Conservation (phyloP, 1,140 invertebrate species). For the Sitophilus oryzae region DNA sequence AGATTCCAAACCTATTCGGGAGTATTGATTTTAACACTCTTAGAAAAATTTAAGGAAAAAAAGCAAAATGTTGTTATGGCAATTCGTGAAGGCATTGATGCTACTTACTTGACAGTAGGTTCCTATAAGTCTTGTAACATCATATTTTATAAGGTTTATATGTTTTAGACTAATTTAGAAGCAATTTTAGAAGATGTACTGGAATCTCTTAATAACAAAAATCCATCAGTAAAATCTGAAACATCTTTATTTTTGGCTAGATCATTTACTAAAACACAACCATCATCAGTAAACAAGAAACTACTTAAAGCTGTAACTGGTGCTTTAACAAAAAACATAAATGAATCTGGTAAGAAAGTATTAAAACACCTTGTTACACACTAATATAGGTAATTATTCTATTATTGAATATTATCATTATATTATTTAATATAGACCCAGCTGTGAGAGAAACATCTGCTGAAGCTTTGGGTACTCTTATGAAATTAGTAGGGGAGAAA, state of each 20-base stretch:
- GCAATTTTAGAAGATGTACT: slow-evolving; percentile 78
- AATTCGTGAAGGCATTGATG: slow-evolving; percentile 88
- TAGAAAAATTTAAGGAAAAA: slow-evolving; percentile 98
- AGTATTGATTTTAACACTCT: slow-evolving; percentile 69
- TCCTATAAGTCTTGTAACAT: not conserved
- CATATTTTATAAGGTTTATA: slow-evolving; percentile 7
- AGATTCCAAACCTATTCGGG: slow-evolving; percentile 80
- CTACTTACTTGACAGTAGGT: slow-evolving; percentile 69
- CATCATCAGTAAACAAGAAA: slow-evolving; percentile 84
- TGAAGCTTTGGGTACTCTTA: slow-evolving; percentile 87
- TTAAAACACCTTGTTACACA: slow-evolving; percentile 77
- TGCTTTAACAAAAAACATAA: slow-evolving; percentile 78
- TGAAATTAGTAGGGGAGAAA: slow-evolving; percentile 93
- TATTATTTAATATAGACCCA: slow-evolving; percentile 74
- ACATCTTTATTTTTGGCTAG: slow-evolving; percentile 83
- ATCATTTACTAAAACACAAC: slow-evolving; percentile 73
- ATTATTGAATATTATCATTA: no score
- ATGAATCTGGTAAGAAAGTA: slow-evolving; percentile 75
- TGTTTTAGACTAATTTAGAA: slow-evolving; percentile 74
- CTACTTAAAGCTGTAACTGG: slow-evolving; percentile 77
- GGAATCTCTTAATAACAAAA: slow-evolving; percentile 87
- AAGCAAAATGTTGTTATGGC: slow-evolving; percentile 84
- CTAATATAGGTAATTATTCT: slow-evolving; percentile 56
- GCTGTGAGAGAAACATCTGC: slow-evolving; percentile 77
- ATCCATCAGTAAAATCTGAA: slow-evolving; percentile 90